Conservation (phyloP, 1,140 invertebrate species). For the Planococcus citri region DNA sequence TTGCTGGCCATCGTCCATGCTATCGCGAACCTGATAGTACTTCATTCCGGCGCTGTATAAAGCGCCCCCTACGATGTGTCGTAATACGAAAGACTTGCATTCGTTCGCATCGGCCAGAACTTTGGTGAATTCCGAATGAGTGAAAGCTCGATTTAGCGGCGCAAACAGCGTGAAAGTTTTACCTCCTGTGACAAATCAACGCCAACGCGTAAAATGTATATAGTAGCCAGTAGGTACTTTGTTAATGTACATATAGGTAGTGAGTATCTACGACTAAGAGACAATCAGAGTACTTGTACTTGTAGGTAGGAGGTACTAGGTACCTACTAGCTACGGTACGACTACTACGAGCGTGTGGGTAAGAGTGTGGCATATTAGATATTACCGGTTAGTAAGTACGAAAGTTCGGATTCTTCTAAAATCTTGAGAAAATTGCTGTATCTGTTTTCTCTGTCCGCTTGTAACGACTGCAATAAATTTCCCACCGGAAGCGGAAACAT, state of each 20-base stretch:
- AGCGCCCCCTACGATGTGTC: slow-evolving; percentile 60
- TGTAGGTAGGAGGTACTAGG: no score
- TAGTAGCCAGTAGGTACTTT: neutral
- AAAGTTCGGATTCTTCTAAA: slow-evolving; percentile 56
- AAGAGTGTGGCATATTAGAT: no score
- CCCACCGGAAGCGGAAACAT: slow-evolving; percentile 77
- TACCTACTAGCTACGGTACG: no score
- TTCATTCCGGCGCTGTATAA: slow-evolving; percentile 71
- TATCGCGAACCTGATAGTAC: slow-evolving; percentile 69
- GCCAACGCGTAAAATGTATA: neutral
- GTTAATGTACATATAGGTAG: neutral
- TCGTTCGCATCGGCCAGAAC: slow-evolving; percentile 45
- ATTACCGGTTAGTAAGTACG: slow-evolving; percentile 54
- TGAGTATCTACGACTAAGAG: no score
- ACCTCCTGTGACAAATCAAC: slow-evolving; percentile 39
- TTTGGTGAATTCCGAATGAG: slow-evolving; percentile 25
- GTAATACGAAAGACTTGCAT: slow-evolving; percentile 60
- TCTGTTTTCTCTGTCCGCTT: slow-evolving; percentile 61
- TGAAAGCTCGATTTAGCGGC: slow-evolving; percentile 67
- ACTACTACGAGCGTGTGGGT: no score
- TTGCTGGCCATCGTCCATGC: slow-evolving; percentile 42
- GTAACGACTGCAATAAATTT: slow-evolving; percentile 64
- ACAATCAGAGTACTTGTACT: no score
- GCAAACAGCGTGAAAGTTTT: slow-evolving; percentile 76
- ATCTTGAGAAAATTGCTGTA: slow-evolving; percentile 67